phyloP scores from a whole-genome alignment of 2,888 invertebrate genomes.

The Oscheius myriophilus region DNA sequence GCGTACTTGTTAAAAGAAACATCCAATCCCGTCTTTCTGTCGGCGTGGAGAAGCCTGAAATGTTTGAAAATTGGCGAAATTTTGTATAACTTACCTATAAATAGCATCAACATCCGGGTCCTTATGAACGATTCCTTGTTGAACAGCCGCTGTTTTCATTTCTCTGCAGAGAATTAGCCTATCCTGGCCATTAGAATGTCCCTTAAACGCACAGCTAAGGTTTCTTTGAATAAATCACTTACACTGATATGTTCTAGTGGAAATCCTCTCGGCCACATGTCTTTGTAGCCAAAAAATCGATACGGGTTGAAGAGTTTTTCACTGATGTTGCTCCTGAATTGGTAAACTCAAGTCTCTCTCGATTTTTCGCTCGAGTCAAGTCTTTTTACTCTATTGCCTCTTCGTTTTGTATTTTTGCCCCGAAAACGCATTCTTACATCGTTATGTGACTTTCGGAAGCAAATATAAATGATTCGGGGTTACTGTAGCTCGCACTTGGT shows the following conservation, averaged over 20 bases:
- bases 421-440: no score
- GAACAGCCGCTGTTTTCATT: slow-evolving; percentile 30
- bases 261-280: slow-evolving; percentile 54
- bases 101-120: slow-evolving; percentile 54
- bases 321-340: neutral
- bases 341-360: neutral
- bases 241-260: slow-evolving; percentile 38
- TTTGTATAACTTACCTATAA: slow-evolving; percentile 31
- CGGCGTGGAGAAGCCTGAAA: slow-evolving; percentile 39
- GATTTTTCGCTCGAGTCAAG: no score
- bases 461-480: no score
- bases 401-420: no score
- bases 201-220: neutral
- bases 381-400: no score
- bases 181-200: slow-evolving; percentile 33
- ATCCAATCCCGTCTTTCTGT: slow-evolving; percentile 34
- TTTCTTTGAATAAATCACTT: neutral
- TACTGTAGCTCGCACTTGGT: no score
- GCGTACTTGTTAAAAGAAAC: slow-evolving; percentile 41
- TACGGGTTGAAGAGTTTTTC: slow-evolving; percentile 50
- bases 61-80: neutral
- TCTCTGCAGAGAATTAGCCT: slow-evolving; percentile 29
- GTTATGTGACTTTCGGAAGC: no score
- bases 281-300: slow-evolving; percentile 38
- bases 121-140: slow-evolving; percentile 41